Evolutionary conservation across 2,888 invertebrate genomes (phyloP).

Genomic region (Lycaena phlaeas): DNA sequence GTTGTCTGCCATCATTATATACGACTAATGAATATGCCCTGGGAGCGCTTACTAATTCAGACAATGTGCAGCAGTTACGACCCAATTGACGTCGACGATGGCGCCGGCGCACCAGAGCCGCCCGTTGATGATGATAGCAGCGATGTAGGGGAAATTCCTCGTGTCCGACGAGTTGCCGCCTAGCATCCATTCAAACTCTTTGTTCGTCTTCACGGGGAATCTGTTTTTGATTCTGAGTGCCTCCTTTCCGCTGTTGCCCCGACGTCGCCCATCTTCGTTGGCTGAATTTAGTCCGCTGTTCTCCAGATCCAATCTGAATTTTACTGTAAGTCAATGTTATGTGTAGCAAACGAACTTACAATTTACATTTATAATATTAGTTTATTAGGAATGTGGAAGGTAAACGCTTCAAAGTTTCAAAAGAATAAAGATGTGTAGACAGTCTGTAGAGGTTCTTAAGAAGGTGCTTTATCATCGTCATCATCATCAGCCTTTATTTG

Average conservation of each 20-base stretch:
- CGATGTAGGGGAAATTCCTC: slow-evolving; percentile 54
- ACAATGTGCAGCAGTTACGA: slow-evolving; percentile 60
- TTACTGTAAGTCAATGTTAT: slow-evolving; percentile 20
- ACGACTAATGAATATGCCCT: no score
- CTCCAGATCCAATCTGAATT: slow-evolving; percentile 26
- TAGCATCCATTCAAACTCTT: slow-evolving; percentile 27
- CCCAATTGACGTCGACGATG: slow-evolving; percentile 57
- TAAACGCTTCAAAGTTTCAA: no score
- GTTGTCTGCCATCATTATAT: no score
- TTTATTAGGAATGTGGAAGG: no score
- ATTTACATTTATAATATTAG: no score
- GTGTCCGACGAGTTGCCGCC: slow-evolving; percentile 43
- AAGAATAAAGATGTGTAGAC: no score
- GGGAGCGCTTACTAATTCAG: slow-evolving; percentile 62
- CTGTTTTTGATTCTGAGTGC: slow-evolving; percentile 33
- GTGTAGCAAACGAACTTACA: no score
- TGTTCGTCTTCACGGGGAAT: slow-evolving; percentile 20
- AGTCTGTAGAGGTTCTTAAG: no score
- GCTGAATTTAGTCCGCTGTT: slow-evolving; percentile 10
- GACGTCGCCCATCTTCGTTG: slow-evolving; percentile 18
- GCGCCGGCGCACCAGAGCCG: slow-evolving; percentile 58
- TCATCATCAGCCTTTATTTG: no score
- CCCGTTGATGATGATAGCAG: slow-evolving; percentile 55
- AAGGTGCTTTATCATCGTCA: no score
- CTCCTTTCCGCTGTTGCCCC: slow-evolving; percentile 17